A percentile compares a stretch with the other conserved stretches of the same genome.
Evolutionary conservation across 1,140 invertebrate species (phyloP).

Genomic region (Drosophila biarmipes): DNA sequence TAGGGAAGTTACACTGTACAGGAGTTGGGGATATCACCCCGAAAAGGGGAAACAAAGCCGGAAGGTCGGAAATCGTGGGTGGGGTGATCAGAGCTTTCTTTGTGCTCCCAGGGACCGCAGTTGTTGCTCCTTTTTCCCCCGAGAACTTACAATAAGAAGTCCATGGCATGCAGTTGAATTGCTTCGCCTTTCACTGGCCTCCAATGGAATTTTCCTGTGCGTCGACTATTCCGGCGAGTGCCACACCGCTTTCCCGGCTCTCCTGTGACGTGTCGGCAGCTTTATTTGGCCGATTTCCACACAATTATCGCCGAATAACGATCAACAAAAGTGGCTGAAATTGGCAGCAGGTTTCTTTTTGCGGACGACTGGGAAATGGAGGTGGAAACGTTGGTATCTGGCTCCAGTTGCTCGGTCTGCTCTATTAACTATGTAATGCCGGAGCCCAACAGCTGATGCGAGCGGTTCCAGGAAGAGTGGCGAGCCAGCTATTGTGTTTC

Average conservation of each 20-base stretch:
- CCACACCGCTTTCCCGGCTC: conserved; percentile 15
- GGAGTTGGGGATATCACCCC: conserved; percentile 39
- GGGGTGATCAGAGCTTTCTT: conserved; percentile 43
- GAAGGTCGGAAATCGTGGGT: conserved; percentile 3
- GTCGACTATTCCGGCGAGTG: conserved; percentile 5
- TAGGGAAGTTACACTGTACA: background rate
- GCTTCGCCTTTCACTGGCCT: conserved; percentile 41
- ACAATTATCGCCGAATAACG: conserved; percentile 30
- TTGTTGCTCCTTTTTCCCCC: conserved; percentile 12
- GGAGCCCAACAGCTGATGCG: conserved; percentile 26
- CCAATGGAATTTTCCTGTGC: conserved; percentile 9
- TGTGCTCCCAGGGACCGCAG: conserved; percentile 34
- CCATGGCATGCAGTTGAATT: conserved; percentile 72
- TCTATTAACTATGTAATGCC: background rate
- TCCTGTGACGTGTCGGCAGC: conserved; percentile 11
- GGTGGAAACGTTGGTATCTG: conserved; percentile 4
- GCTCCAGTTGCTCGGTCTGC: background rate
- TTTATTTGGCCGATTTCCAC: conserved; percentile 3
- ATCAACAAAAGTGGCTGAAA: conserved; percentile 41
- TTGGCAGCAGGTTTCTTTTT: conserved; percentile 38
- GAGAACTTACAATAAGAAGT: conserved; percentile 83
- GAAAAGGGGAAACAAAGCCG: conserved; percentile 39
- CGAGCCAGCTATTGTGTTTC: conserved; percentile 11
- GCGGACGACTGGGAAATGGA: background rate
- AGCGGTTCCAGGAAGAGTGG: conserved; percentile 2